Conservation (phyloP, 2,888 invertebrate genomes). For the Meteorus colon region DNA sequence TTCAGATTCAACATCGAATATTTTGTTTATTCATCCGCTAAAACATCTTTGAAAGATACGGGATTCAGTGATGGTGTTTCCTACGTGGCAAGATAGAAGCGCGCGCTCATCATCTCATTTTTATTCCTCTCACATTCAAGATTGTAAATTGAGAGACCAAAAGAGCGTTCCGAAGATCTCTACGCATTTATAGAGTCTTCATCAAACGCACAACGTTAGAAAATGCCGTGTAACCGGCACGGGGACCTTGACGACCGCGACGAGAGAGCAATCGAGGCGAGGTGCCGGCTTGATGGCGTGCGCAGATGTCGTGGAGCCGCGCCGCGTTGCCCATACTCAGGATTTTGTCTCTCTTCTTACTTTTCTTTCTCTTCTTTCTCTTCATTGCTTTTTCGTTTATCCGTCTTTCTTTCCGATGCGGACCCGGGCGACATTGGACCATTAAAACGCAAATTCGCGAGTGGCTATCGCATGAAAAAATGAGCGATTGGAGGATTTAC, state of each 20-base stretch:
- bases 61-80: neutral
- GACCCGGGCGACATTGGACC: neutral
- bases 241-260: slow-evolving; percentile 38
- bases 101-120: slow-evolving; percentile 42
- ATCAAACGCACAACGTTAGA: slow-evolving; percentile 46
- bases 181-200: no score
- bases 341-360: neutral
- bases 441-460: neutral
- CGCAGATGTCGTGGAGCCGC: slow-evolving; percentile 32
- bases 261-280: slow-evolving; percentile 30
- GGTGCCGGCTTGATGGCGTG: slow-evolving; percentile 37
- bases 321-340: slow-evolving; percentile 26
- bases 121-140: no score
- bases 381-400: neutral
- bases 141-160: no score
- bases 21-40: no score
- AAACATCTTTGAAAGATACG: no score
- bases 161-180: no score
- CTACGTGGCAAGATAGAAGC: slow-evolving; percentile 31
- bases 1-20: no score
- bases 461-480: neutral
- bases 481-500: no score
- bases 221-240: slow-evolving; percentile 50
- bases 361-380: neutral
- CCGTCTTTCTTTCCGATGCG: neutral